Evolutionary conservation across 2,113 vertebrate genomes (phyloP), one percentile per base, ranked within the genome.

Genomic region (Paralichthys olivaceus): DNA sequence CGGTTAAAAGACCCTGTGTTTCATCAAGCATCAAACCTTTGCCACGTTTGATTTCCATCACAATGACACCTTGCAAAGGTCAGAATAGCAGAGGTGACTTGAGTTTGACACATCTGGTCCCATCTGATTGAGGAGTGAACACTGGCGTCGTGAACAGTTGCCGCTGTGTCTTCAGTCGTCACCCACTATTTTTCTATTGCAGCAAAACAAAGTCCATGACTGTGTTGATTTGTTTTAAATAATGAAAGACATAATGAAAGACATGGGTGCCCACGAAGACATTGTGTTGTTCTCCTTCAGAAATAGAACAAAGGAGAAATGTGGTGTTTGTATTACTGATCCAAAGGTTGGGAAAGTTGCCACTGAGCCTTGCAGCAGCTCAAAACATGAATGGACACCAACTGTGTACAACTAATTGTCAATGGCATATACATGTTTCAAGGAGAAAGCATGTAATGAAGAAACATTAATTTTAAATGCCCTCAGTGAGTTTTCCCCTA

Each of bases 241-340:
- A 37, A 55, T 53, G 14, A 53, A 32, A 60, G 14, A 9, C 45
- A 51, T 32, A 26, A 55, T 53, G 14, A 53, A 32, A 60, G 14
- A 9, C 45, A 51, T 32, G n/a, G 14, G 19, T 2, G 32, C 22
- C 2, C 2, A 17, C 7, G 2, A 56, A 5, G 37, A 15, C 47
- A 23, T 3, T 47, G 3, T 17, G 5, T 34, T 12, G 22, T 54
- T 12, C 7, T 54, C 43, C 6, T 19, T 19, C 43, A 17, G 26
- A 61, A 37, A 53, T 11, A 37, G 22, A 72, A 37, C n/a, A 26
- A 58, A 23, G 9, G 51, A 54, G 7, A 25, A 68, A 55, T 67
- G 7, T 25, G 4, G 8, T 57, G 37, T 32, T 62, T 28, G 55
- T 57, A 5, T 57, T 57, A 26, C 15, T 7, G 55, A 57, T 28